phyloP scores from a whole-genome alignment of 2,888 invertebrate species.

The Acrobasis suavella region DNA sequence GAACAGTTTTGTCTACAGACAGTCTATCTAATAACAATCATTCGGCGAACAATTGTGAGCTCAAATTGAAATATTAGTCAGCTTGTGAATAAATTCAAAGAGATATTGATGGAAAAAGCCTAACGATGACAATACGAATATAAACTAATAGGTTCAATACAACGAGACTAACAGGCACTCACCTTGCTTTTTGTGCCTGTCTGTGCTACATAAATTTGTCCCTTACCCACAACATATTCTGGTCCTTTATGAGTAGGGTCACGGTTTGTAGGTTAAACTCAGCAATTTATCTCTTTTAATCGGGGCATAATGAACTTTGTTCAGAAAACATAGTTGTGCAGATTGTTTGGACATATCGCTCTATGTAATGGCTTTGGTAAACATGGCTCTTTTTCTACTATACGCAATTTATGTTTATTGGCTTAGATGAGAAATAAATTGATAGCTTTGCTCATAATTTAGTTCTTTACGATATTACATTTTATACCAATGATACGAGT shows the following conservation, averaged over 20 bases:
- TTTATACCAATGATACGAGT: too few species aligned
- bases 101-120: too few species aligned
- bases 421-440: background rate
- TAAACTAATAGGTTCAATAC: background rate
- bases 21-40: too few species aligned
- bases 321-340: conserved; percentile 40
- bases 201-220: conserved; percentile 68
- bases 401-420: background rate
- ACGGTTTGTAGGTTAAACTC: conserved; percentile 59
- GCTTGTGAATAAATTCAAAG: too few species aligned
- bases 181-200: conserved; percentile 64
- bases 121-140: too few species aligned
- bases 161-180: conserved; percentile 15
- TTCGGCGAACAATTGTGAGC: too few species aligned
- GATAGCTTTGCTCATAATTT: too few species aligned
- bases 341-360: conserved; percentile 33
- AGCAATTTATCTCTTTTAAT: conserved; percentile 74
- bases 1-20: too few species aligned
- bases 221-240: conserved; percentile 64
- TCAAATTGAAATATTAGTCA: too few species aligned
- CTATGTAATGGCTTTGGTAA: conserved; percentile 32
- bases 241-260: conserved; percentile 75
- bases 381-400: conserved; percentile 22
- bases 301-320: conserved; percentile 66
- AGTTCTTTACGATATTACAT: too few species aligned